Conservation (phyloP, 2,888 invertebrate genomes). For the Tillus elongatus region DNA sequence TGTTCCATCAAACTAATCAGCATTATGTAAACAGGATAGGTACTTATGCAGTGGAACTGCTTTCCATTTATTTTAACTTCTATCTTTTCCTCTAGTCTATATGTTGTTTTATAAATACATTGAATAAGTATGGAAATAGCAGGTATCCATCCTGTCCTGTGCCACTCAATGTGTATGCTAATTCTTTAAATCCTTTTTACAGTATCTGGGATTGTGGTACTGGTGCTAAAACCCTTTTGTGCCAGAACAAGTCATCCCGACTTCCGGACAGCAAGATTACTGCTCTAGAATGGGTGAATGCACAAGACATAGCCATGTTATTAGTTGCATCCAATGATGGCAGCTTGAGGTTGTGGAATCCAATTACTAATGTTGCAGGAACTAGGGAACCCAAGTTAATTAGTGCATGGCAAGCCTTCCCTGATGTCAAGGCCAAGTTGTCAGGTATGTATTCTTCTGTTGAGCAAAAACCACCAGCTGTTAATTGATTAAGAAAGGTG, state of each 20-base stretch:
- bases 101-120: too few relatives aligned
- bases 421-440: slow-evolving; percentile 41
- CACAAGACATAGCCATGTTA: slow-evolving; percentile 69
- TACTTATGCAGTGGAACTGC: too few relatives aligned
- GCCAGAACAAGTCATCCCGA: slow-evolving; percentile 46
- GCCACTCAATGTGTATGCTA: too few relatives aligned
- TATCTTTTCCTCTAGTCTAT: too few relatives aligned
- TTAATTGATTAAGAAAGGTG: slow-evolving; percentile 3
- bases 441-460: slow-evolving; percentile 18
- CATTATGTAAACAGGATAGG: too few relatives aligned
- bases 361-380: slow-evolving; percentile 36
- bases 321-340: slow-evolving; percentile 73
- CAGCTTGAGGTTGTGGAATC: slow-evolving; percentile 60
- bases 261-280: slow-evolving; percentile 57
- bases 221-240: slow-evolving; percentile 58
- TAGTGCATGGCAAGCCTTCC: slow-evolving; percentile 79
- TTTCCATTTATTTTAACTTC: too few relatives aligned
- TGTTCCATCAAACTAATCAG: too few relatives aligned
- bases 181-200: too few relatives aligned
- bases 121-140: too few relatives aligned
- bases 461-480: too few relatives aligned
- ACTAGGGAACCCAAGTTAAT: slow-evolving; percentile 51
- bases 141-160: too few relatives aligned
- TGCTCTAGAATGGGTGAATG: slow-evolving; percentile 77
- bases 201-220: slow-evolving; percentile 80